A percentile compares a stretch with the other conserved stretches of the same genome.
These are phyloP conservation scores for Ictalurus punctatus DNA, from an alignment of 2,113 vertebrate genomes.

Conservation along the genomic window DNA sequence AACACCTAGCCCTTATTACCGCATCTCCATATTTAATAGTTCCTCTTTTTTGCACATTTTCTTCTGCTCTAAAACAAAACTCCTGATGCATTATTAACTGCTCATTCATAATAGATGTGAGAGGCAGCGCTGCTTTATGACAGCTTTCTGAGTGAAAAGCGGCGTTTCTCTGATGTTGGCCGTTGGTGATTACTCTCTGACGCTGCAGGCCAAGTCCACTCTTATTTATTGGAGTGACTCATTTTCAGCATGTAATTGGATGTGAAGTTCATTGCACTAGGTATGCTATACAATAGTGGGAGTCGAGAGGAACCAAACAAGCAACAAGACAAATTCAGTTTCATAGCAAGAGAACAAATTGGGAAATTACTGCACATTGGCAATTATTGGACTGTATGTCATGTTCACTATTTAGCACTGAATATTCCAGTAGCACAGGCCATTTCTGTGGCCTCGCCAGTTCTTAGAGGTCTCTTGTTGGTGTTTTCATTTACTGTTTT, in stretches of 20 bases:
- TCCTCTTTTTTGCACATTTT: slow-evolving; percentile 12
- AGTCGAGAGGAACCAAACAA: background rate
- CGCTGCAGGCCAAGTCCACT: background rate
- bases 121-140: slow-evolving; percentile 32
- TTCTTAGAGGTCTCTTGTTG: background rate
- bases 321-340: background rate
- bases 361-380: background rate
- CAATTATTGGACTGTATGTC: background rate
- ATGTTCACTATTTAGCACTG: background rate
- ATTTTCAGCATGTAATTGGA: slow-evolving; percentile 28
- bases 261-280: slow-evolving; percentile 13
- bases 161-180: slow-evolving; percentile 14
- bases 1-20: slow-evolving; percentile 43
- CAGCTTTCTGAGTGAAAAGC: slow-evolving; percentile 35
- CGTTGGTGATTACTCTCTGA: slow-evolving; percentile 17
- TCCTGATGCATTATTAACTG: slow-evolving; percentile 50
- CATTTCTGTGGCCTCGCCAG: background rate
- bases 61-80: slow-evolving; percentile 47
- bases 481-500: background rate
- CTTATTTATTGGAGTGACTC: slow-evolving; percentile 17
- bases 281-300: background rate
- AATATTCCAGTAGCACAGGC: background rate
- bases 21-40: slow-evolving; percentile 47
- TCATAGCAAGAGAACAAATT: background rate
- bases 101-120: slow-evolving; percentile 46